Evolutionary conservation across 64 coral and sea anemone genomes (phyloP), one percentile per base, ranked within the genome.

Genomic region (Acropora tenuis): DNA sequence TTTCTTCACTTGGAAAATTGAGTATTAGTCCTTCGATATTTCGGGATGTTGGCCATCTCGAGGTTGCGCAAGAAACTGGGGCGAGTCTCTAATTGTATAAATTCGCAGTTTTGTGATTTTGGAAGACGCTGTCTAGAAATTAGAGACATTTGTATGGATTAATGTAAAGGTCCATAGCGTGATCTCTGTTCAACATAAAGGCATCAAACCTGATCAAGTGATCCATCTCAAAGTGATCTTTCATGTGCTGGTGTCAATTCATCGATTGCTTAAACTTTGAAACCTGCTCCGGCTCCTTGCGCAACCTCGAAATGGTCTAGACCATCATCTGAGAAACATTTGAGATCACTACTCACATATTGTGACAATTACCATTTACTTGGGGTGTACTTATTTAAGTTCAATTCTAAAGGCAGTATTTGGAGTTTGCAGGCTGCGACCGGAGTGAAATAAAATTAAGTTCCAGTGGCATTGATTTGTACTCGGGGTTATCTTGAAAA

Each of bases 311-410:
- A 30, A 30, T 30, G 30, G 30, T 30, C 30, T 30, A 30, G 30
- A 30, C 30, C 30, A 30, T 30, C 30, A 30, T 30, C 30, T 30
- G 30, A 30, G 30, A 30, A 30, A 0, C 30, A 30, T 63, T 8
- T 8, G 11, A 8, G 3, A 63, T 63, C 2, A 3, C 60, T 13
- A 15, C 10, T 63, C 60, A 63, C 2, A 0, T 2, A 30, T 58
- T 40, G 8, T 58, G 18, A 30, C 41, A 12, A 40, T 1, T 58
- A n/a, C 3, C 52, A 8, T 16, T 20, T 52, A 30, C 0, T 30
- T 30, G 30, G 30, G 17, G 17, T 20, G 6, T 79, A 79, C 19
- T 79, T 79, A 79, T 55, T 79, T 79, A 55, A 79, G 17, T 79
- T 46, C 19, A 50, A 55, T 20, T 79, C 30, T 53, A 50, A 30